These are phyloP conservation scores for Machimus rusticus DNA, from an alignment of 2,888 invertebrate genomes.

Conservation along the genomic window DNA sequence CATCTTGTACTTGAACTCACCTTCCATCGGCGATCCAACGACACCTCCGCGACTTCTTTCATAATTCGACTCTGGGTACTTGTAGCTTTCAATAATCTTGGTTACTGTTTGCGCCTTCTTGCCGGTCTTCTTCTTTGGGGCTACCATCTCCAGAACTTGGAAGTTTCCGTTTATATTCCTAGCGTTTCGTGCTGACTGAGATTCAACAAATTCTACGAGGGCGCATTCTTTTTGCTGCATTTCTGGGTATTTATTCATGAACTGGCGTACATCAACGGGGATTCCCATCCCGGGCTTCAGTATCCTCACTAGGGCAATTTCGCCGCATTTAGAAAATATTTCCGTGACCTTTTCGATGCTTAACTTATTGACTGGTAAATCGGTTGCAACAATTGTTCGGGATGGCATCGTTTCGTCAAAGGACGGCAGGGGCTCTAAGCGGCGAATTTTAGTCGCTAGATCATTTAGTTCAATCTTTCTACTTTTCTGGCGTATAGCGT, in stretches of 20 bases:
- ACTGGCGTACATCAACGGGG: conserved; percentile 89
- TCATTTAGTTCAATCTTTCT: conserved; percentile 88
- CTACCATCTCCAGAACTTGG: conserved; percentile 80
- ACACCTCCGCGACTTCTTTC: conserved; percentile 60
- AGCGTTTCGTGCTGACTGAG: conserved; percentile 84
- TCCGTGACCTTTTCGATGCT: conserved; percentile 92
- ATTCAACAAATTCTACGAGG: conserved; percentile 88
- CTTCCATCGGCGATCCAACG: neutral
- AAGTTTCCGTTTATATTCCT: conserved; percentile 71
- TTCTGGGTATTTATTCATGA: conserved; percentile 89
- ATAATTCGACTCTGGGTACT: conserved; percentile 63
- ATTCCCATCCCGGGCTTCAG: conserved; percentile 88
- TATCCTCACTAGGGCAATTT: conserved; percentile 87
- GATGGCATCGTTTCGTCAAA: conserved; percentile 94
- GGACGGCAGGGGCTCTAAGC: conserved; percentile 83
- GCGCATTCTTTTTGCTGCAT: conserved; percentile 87
- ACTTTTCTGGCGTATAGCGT: conserved; percentile 79
- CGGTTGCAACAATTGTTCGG: conserved; percentile 86
- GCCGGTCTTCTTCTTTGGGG: conserved; percentile 76
- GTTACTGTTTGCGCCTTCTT: conserved; percentile 70
- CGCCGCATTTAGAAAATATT: conserved; percentile 86
- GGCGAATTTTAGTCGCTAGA: conserved; percentile 86
- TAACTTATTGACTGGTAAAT: conserved; percentile 83
- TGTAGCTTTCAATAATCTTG: conserved; percentile 70
- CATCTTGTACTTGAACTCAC: conserved; percentile 52